phyloP scores from a whole-genome alignment of 2,797 vertebrate species.

The Falco concolor region DNA sequence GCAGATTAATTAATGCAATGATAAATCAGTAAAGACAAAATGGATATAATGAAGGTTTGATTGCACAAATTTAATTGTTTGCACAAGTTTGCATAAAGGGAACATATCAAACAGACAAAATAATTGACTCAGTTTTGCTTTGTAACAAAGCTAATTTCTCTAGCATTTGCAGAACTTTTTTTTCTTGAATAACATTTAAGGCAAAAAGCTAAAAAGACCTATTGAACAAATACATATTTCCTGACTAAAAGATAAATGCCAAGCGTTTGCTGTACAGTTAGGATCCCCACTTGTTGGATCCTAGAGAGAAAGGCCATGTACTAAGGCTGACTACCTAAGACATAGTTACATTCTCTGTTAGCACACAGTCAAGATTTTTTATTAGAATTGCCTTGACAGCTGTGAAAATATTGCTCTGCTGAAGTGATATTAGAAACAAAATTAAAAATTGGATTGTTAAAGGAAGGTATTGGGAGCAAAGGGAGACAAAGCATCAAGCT shows the following conservation, averaged over 20 bases:
- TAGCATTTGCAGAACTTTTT: neutral
- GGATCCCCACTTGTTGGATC: neutral
- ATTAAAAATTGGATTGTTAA: neutral
- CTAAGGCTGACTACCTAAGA: neutral
- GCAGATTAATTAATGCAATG: neutral
- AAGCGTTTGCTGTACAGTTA: neutral
- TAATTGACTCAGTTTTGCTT: neutral
- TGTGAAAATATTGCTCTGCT: neutral
- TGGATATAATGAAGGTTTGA: neutral
- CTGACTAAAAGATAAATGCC: neutral
- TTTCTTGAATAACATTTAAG: neutral
- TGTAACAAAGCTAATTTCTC: neutral
- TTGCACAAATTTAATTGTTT: neutral
- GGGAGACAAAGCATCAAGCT: neutral
- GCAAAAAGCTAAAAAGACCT: neutral
- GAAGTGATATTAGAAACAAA: neutral
- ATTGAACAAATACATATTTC: neutral
- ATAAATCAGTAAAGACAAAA: neutral
- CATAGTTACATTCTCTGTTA: neutral
- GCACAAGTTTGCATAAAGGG: neutral
- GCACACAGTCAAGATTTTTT: neutral
- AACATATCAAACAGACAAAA: neutral
- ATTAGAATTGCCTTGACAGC: neutral
- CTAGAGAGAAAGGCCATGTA: neutral
- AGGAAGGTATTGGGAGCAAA: neutral